phyloP scores from a whole-genome alignment of 2,113 vertebrate species.

The Limnothrissa miodon region DNA sequence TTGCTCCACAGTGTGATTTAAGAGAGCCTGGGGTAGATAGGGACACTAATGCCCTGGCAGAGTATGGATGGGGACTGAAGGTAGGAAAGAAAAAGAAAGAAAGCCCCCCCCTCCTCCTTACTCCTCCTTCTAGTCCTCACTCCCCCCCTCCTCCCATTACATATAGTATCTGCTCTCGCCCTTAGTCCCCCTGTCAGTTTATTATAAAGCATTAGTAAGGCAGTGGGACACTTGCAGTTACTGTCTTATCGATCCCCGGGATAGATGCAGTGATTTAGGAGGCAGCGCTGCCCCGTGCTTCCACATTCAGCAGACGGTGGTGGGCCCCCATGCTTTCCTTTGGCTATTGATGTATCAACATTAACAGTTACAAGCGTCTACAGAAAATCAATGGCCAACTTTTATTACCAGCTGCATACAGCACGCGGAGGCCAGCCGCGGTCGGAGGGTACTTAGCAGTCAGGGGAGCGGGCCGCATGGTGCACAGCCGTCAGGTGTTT shows the following conservation, averaged over 20 bases:
- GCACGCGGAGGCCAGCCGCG: slow-evolving; percentile 59
- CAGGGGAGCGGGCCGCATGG: slow-evolving; percentile 50
- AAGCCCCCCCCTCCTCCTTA: slow-evolving; percentile 52
- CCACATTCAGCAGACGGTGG: slow-evolving; percentile 85
- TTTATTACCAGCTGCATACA: slow-evolving; percentile 88
- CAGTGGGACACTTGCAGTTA: slow-evolving; percentile 84
- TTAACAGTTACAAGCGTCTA: slow-evolving; percentile 99
- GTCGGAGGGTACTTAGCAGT: slow-evolving; percentile 74
- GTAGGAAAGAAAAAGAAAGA: slow-evolving; percentile 45
- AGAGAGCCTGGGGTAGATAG: neutral
- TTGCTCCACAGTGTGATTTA: neutral
- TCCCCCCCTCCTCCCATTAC: slow-evolving; percentile 56
- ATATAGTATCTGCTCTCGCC: slow-evolving; percentile 28
- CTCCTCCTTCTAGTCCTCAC: slow-evolving; percentile 45
- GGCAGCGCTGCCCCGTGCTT: slow-evolving; percentile 65
- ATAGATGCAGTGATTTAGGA: slow-evolving; percentile 91
- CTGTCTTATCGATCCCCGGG: slow-evolving; percentile 85
- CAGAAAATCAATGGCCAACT: slow-evolving; percentile 97
- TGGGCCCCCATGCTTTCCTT: slow-evolving; percentile 94
- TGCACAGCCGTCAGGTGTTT: slow-evolving; percentile 63
- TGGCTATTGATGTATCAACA: slow-evolving; percentile 99
- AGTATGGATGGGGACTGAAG: neutral
- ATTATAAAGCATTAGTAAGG: slow-evolving; percentile 85
- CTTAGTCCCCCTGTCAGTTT: slow-evolving; percentile 74
- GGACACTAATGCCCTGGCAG: neutral